These are phyloP conservation scores for Gonatopus flavifemur DNA, from an alignment of 1,140 invertebrate genomes.

Conservation along the genomic window DNA sequence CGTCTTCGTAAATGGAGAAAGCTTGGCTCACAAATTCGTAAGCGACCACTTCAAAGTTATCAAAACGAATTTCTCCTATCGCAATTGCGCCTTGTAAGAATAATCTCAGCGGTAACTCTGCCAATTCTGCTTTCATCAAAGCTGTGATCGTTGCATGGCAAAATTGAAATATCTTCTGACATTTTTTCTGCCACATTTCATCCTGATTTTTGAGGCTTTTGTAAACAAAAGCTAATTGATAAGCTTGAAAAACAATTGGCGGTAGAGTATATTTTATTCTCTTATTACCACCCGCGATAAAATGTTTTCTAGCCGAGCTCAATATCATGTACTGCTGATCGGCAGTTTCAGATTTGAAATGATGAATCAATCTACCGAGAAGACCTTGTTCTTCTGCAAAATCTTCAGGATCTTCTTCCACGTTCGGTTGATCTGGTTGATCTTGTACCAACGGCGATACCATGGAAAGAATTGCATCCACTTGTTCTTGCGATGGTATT, in stretches of 20 bases:
- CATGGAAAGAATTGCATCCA: constrained; percentile 77
- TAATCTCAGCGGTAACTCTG: constrained; percentile 88
- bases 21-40: constrained; percentile 99
- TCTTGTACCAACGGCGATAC: constrained; percentile 86
- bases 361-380: constrained; percentile 86
- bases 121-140: constrained; percentile 89
- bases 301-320: constrained; percentile 84
- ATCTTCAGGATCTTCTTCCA: constrained; percentile 84
- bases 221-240: constrained; percentile 85
- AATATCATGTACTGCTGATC: constrained; percentile 95
- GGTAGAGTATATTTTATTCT: constrained; percentile 91
- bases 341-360: constrained; percentile 80
- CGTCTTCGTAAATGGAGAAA: constrained; percentile 97
- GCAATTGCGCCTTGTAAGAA: constrained; percentile 95
- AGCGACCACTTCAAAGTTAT: constrained; percentile 93
- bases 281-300: constrained; percentile 83
- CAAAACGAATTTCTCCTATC: constrained; percentile 88
- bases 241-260: constrained; percentile 95
- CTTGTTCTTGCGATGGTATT: constrained; percentile 86
- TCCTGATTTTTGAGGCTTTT: constrained; percentile 78
- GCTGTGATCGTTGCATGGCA: constrained; percentile 93
- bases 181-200: constrained; percentile 98
- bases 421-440: constrained; percentile 73
- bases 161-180: constrained; percentile 97
- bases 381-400: constrained; percentile 96